phyloP scores from a whole-genome alignment of 2,113 vertebrate genomes.

The Melanerpes aurifrons region DNA sequence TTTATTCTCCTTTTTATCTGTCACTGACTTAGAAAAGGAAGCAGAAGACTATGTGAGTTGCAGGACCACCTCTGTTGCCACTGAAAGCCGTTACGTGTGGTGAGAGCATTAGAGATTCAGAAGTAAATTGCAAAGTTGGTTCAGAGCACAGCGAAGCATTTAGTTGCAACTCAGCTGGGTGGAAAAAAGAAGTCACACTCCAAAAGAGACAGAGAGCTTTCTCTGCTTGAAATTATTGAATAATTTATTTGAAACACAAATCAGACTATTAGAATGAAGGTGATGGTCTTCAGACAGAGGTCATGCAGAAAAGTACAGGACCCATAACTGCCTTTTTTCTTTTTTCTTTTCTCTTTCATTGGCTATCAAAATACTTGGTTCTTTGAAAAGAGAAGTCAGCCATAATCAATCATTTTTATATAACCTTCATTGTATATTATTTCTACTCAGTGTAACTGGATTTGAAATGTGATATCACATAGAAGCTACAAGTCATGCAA shows the following conservation, averaged over 20 bases:
- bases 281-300: slow-evolving; percentile 48
- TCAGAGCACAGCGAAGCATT: slow-evolving; percentile 51
- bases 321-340: background rate
- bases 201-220: slow-evolving; percentile 55
- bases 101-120: slow-evolving; percentile 57
- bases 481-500: slow-evolving; percentile 36
- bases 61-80: slow-evolving; percentile 25
- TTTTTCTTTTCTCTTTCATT: background rate
- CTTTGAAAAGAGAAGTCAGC: slow-evolving; percentile 16
- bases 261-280: slow-evolving; percentile 49
- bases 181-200: slow-evolving; percentile 53
- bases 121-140: slow-evolving; percentile 56
- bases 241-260: slow-evolving; percentile 64
- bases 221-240: slow-evolving; percentile 63
- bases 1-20: slow-evolving; percentile 35
- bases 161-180: slow-evolving; percentile 47
- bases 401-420: slow-evolving; percentile 43
- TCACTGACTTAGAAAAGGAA: background rate
- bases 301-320: slow-evolving; percentile 13
- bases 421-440: slow-evolving; percentile 20
- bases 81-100: background rate
- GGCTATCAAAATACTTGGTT: slow-evolving; percentile 33
- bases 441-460: background rate
- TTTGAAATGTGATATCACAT: slow-evolving; percentile 19
- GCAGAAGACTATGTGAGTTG: background rate